These are phyloP conservation scores for Marronus borbonicus DNA, from an alignment of 2,888 invertebrate species.

Conservation along the genomic window DNA sequence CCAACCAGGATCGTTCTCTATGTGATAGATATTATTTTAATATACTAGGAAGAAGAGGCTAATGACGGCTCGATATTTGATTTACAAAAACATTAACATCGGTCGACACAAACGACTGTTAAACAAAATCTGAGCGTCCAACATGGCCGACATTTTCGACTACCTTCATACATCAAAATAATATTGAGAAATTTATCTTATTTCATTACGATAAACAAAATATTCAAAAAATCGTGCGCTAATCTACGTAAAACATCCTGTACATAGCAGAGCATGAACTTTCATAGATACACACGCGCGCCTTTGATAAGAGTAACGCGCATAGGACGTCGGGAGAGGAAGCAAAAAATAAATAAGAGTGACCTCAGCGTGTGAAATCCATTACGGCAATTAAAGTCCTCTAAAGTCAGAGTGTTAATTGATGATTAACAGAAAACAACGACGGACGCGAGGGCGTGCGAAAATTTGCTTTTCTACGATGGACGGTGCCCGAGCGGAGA, in stretches of 20 bases:
- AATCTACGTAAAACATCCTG: background rate
- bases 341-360: slow-evolving; percentile 59
- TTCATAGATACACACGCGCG: slow-evolving; percentile 26
- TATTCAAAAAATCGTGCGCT: background rate
- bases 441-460: slow-evolving; percentile 57
- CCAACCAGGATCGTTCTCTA: no score
- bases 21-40: no score
- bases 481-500: slow-evolving; percentile 4
- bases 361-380: slow-evolving; percentile 61
- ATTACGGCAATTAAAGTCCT: slow-evolving; percentile 60
- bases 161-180: no score
- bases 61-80: no score
- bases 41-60: no score
- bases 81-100: no score
- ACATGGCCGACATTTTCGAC: no score
- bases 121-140: no score
- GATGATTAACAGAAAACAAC: slow-evolving; percentile 60
- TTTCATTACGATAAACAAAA: no score
- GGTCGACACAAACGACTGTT: no score
- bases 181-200: no score
- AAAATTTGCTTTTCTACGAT: slow-evolving; percentile 52
- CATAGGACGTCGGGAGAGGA: slow-evolving; percentile 49
- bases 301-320: slow-evolving; percentile 1
- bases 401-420: slow-evolving; percentile 61
- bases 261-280: background rate